Conservation (phyloP, 2,797 vertebrate species). For the Amniataba percoides region DNA sequence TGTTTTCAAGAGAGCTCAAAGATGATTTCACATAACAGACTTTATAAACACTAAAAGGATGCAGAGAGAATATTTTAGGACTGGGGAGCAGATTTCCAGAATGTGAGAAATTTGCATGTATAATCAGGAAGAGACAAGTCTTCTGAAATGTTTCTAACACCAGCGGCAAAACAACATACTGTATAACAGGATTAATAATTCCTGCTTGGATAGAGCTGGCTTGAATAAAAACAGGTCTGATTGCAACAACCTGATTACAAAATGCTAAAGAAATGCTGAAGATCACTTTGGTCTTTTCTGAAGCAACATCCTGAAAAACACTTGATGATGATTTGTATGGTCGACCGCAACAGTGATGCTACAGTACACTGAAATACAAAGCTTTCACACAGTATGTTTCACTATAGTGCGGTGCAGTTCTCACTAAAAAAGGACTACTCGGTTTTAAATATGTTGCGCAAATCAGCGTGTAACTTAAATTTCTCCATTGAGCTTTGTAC, state of each 20-base stretch:
- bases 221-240: conserved; percentile 7
- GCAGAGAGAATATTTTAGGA: neutral
- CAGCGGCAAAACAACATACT: neutral
- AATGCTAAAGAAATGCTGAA: conserved; percentile 19
- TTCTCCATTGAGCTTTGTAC: neutral
- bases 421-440: neutral
- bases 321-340: neutral
- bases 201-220: neutral
- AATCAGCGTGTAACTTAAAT: neutral
- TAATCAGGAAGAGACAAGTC: conserved; percentile 8
- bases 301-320: neutral
- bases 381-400: neutral
- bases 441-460: neutral
- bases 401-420: neutral
- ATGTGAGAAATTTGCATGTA: conserved; percentile 9
- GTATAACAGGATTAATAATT: conserved; percentile 9
- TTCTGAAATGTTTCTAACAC: conserved; percentile 7
- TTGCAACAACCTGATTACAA: neutral
- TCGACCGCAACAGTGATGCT: neutral
- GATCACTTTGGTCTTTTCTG: neutral
- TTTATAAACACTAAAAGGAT: neutral
- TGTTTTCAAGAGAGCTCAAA: neutral
- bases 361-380: neutral
- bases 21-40: neutral
- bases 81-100: neutral